Percentiles rank a stretch among this genome's conserved stretches.
Evolutionary conservation across 2,888 invertebrate genomes (phyloP).

Genomic region (Sceliomorpha sp.): DNA sequence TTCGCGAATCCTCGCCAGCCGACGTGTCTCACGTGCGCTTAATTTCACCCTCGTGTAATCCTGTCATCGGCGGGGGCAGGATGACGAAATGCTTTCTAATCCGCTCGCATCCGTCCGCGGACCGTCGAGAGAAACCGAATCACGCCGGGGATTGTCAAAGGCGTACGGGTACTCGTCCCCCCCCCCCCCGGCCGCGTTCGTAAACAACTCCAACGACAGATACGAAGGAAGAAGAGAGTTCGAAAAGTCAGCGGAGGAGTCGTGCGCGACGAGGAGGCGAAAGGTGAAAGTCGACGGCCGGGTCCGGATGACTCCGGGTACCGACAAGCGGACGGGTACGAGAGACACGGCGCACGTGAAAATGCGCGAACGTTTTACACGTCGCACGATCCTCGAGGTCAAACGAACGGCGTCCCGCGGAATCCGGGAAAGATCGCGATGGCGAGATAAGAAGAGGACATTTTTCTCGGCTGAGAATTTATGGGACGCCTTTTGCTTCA

Average conservation of each 20-base stretch:
- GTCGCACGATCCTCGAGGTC: conserved; percentile 49
- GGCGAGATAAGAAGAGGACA: no score
- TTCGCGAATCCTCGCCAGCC: no score
- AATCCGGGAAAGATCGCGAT: conserved; percentile 52
- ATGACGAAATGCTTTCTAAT: conserved; percentile 52
- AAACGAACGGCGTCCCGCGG: conserved; percentile 43
- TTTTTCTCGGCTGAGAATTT: no score
- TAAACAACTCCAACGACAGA: conserved; percentile 5
- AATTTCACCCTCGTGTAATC: conserved; percentile 33
- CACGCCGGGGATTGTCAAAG: no score
- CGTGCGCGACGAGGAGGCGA: conserved; percentile 74
- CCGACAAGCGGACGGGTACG: conserved; percentile 7
- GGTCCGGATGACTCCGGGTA: conserved; percentile 24
- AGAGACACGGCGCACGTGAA: conserved; percentile 30
- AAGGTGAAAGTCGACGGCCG: conserved; percentile 78
- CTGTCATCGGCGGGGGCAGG: conserved; percentile 37
- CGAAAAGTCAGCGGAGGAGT: conserved; percentile 66
- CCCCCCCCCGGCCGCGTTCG: no score
- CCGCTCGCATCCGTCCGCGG: conserved; percentile 16
- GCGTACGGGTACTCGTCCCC: no score
- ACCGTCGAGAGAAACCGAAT: conserved; percentile 64
- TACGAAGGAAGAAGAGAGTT: conserved; percentile 59
- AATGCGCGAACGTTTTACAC: conserved; percentile 49
- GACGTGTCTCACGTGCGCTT: no score
- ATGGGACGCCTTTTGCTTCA: no score